Conservation (phyloP, 2,888 invertebrate genomes). For the Luperina testacea region DNA sequence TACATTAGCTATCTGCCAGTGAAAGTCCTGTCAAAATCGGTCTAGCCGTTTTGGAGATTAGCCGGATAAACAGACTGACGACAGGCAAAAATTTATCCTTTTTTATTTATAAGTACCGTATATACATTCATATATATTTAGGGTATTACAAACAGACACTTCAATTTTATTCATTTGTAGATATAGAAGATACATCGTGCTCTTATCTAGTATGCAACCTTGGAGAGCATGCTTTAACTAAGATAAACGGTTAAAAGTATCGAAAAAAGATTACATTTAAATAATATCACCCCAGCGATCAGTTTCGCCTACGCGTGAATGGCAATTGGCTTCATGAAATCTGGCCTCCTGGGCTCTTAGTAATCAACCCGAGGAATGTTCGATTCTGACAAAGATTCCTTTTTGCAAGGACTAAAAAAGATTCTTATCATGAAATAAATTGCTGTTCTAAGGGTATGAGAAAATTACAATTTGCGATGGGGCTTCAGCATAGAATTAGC, state of each 20-base stretch:
- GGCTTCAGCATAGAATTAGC: slow-evolving; percentile 80
- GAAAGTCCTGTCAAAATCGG: not conserved
- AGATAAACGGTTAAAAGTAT: slow-evolving; percentile 83
- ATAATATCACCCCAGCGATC: slow-evolving; percentile 89
- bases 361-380: slow-evolving; percentile 86
- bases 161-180: not conserved
- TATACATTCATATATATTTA: not conserved
- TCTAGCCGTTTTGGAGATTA: not conserved
- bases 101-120: not conserved
- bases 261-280: slow-evolving; percentile 90
- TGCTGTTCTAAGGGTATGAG: slow-evolving; percentile 82
- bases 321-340: slow-evolving; percentile 87
- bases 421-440: slow-evolving; percentile 86
- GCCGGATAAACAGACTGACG: not conserved
- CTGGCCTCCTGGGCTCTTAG: slow-evolving; percentile 87
- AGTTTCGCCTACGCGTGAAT: slow-evolving; percentile 86
- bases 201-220: slow-evolving; percentile 29
- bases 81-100: not conserved
- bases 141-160: not conserved
- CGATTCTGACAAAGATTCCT: slow-evolving; percentile 85
- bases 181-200: slow-evolving; percentile 12
- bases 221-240: slow-evolving; percentile 65
- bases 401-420: slow-evolving; percentile 87
- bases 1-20: not conserved
- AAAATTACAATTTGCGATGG: slow-evolving; percentile 88